Base-by-base conservation (phyloP, 2,113 vertebrate genomes). In the Penelope pileata region DNA sequence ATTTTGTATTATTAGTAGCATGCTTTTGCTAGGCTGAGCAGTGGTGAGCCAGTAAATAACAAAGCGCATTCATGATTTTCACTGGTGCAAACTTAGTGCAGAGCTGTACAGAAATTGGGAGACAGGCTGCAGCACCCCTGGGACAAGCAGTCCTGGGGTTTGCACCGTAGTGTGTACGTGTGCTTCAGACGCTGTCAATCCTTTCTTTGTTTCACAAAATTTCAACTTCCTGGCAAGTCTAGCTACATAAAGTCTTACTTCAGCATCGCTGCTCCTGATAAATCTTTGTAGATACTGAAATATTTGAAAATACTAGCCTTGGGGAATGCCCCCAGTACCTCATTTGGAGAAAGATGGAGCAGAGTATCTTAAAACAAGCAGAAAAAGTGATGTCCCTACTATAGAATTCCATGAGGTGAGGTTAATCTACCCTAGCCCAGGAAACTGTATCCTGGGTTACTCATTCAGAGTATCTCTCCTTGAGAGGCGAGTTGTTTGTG, bases 1-100 rank as follows among this genome's bases (percentile, higher is more conserved):
- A 38, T 64, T 34, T 12, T 29, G 32, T 3, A 0, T 2, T 21
- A 0, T 2, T 16, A 34, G n/a, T 4, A 27, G 4, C 1, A 2
- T 4, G 53, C 30, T 73, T 73, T 14, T n/a, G 48, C 32, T 53
- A 32, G 30, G 4, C 24, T 58, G 60, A n/a, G 23, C 10, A 3
- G 45, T 42, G 10, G n/a, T 1, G 32, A 58, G 30, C 11, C 10
- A 19, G 10, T 13, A 14, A 27, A 68, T 10, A 23, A 40, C 11
- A 40, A 47, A 18, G 51, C 24, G 19, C 12, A 22, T 40, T 16
- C 11, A 8, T 58, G 53, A 16, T 10, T 63, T 38, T 40, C 17
- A 27, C 13, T 17, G 32, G 29, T 36, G 30, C 9, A 36, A 47
- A 38, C 45, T 51, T 38, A 29, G 2, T 2, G 8, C 23, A 53